phyloP scores from a whole-genome alignment of 2,888 invertebrate species.

The Eupelmus urozonus region DNA sequence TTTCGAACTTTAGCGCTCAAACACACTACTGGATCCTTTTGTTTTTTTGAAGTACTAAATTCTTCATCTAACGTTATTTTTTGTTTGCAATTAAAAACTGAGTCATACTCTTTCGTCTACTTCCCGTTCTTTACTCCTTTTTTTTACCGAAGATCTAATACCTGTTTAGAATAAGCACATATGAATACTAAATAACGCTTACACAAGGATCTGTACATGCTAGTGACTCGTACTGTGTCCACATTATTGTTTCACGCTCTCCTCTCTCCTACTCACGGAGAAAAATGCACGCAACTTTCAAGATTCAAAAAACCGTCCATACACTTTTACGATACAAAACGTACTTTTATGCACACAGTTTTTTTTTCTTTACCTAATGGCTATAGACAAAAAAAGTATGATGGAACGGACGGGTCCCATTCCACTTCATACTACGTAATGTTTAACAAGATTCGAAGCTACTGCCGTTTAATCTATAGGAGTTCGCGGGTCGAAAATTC shows the following conservation, averaged over 20 bases:
- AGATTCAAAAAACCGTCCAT: slow-evolving; percentile 38
- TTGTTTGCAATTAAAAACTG: slow-evolving; percentile 47
- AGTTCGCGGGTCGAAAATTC: slow-evolving; percentile 50
- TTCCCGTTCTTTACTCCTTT: slow-evolving; percentile 11
- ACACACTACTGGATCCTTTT: slow-evolving; percentile 45
- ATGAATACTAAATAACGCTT: slow-evolving; percentile 53
- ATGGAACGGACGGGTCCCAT: slow-evolving; percentile 27
- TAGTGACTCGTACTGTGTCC: slow-evolving; percentile 53
- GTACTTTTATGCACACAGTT: slow-evolving; percentile 51
- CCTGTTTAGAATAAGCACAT: slow-evolving; percentile 53
- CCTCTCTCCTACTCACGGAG: slow-evolving; percentile 22
- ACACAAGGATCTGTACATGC: slow-evolving; percentile 52
- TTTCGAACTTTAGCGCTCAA: slow-evolving; percentile 19
- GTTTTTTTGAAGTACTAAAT: slow-evolving; percentile 39
- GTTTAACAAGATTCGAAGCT: slow-evolving; percentile 49
- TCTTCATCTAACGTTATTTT: slow-evolving; percentile 25
- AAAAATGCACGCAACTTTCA: slow-evolving; percentile 38
- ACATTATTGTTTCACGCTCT: slow-evolving; percentile 29
- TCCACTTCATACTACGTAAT: slow-evolving; percentile 18
- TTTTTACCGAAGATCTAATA: slow-evolving; percentile 42
- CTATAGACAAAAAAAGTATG: slow-evolving; percentile 49
- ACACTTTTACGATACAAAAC: slow-evolving; percentile 56
- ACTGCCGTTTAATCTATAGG: slow-evolving; percentile 50
- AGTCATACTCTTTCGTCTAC: slow-evolving; percentile 9
- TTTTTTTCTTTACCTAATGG: slow-evolving; percentile 35